Conservation (phyloP, 2,888 invertebrate species). For the Microplitis manilae region DNA sequence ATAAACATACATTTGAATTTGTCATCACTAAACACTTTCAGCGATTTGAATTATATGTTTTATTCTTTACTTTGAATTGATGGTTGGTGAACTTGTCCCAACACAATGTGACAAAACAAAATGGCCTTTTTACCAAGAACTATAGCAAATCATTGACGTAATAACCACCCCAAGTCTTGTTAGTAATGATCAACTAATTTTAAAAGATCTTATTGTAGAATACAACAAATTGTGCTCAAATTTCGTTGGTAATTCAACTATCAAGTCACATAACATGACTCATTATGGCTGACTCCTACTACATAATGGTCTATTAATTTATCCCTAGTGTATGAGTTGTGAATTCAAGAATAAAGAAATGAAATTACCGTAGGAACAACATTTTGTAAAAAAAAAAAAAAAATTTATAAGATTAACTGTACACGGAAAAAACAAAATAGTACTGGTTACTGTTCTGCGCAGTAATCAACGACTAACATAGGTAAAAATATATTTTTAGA, state of each 20-base stretch:
- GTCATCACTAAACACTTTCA: no score
- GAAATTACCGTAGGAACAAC: neutral
- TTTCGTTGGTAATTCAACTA: neutral
- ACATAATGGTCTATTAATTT: neutral
- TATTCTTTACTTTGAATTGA: slow-evolving; percentile 41
- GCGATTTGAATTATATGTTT: slow-evolving; percentile 14
- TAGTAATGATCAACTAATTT: neutral
- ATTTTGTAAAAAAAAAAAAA: neutral
- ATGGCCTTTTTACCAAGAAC: slow-evolving; percentile 40
- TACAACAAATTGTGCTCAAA: neutral
- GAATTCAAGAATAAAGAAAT: neutral
- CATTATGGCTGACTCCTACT: neutral
- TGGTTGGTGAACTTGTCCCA: slow-evolving; percentile 42
- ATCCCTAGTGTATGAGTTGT: neutral
- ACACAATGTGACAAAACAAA: slow-evolving; percentile 25
- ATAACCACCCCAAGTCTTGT: neutral
- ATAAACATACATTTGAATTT: no score
- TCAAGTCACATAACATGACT: slow-evolving; percentile 4
- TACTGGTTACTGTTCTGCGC: no score
- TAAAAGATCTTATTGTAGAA: neutral
- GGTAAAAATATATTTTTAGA: no score
- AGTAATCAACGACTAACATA: no score
- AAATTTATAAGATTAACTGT: no score
- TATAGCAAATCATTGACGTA: neutral
- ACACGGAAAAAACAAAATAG: no score